Conservation (phyloP, 1,140 invertebrate species). For the Bombus waltoni region DNA sequence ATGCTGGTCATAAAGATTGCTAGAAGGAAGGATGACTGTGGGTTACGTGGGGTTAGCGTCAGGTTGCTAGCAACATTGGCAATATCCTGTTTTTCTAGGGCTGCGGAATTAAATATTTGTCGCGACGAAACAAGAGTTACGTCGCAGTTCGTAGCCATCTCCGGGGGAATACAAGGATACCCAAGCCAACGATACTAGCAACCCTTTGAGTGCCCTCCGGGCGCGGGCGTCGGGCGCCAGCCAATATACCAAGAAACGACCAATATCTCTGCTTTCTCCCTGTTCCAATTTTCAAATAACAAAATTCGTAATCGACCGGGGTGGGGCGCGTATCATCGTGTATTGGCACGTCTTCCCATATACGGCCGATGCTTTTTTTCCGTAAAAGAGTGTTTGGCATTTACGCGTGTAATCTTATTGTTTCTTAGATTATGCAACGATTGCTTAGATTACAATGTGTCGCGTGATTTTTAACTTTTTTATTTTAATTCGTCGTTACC, state of each 20-base stretch:
- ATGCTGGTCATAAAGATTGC: constrained; percentile 5
- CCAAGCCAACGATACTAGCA: constrained; percentile 59
- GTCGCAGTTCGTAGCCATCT: constrained; percentile 62
- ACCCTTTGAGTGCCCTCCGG: constrained; percentile 53
- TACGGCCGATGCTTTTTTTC: neutral
- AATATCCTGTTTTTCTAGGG: constrained; percentile 73
- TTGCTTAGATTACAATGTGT: no score
- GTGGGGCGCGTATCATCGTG: no score
- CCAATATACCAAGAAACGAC: constrained; percentile 57
- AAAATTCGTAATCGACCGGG: constrained; percentile 34
- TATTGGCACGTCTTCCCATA: no score
- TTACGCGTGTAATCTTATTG: no score
- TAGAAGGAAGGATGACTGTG: constrained; percentile 1
- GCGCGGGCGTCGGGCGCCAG: constrained; percentile 18
- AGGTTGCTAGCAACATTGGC: constrained; percentile 64
- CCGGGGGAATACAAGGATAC: constrained; percentile 60
- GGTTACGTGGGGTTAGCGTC: constrained; percentile 12
- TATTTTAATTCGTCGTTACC: no score
- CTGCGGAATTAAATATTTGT: constrained; percentile 73
- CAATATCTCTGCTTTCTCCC: constrained; percentile 48
- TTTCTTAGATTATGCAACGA: no score
- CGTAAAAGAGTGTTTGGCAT: no score
- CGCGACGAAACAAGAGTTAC: constrained; percentile 66
- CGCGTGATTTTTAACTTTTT: no score
- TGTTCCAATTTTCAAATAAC: constrained; percentile 42